Evolutionary conservation across 2,888 invertebrate species (phyloP).

Genomic region (Argyra leucocephala): DNA sequence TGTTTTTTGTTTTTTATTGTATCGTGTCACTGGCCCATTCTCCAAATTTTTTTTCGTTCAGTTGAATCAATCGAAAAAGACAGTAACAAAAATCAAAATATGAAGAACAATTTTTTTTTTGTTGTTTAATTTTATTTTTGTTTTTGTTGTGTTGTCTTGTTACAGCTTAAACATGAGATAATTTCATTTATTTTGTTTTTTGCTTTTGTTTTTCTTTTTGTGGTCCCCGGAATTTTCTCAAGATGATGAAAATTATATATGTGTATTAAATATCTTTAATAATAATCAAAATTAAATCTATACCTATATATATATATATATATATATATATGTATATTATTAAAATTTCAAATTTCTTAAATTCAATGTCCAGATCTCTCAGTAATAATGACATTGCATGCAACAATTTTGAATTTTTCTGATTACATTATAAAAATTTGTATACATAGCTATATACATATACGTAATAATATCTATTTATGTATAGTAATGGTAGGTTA

Average conservation of each 20-base stretch:
- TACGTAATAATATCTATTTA: too few relatives aligned
- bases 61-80: background rate
- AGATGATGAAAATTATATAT: background rate
- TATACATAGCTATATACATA: background rate
- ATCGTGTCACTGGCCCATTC: background rate
- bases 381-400: constrained; percentile 3
- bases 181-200: background rate
- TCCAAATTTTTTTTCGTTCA: background rate
- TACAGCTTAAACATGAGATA: constrained; percentile 1
- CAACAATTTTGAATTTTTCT: background rate
- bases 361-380: background rate
- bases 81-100: background rate
- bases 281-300: background rate
- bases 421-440: background rate
- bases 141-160: background rate
- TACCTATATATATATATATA: background rate
- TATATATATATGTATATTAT: constrained; percentile 2
- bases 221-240: too few relatives aligned
- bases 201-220: too few relatives aligned
- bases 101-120: background rate
- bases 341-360: background rate
- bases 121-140: background rate
- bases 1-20: background rate
- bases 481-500: too few relatives aligned
- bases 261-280: background rate